Evolutionary conservation across 37 sponge, comb jelly and placozoan genomes (phyloP), one percentile per base, ranked within the genome.

Genomic region (Tethya wilhelma): DNA sequence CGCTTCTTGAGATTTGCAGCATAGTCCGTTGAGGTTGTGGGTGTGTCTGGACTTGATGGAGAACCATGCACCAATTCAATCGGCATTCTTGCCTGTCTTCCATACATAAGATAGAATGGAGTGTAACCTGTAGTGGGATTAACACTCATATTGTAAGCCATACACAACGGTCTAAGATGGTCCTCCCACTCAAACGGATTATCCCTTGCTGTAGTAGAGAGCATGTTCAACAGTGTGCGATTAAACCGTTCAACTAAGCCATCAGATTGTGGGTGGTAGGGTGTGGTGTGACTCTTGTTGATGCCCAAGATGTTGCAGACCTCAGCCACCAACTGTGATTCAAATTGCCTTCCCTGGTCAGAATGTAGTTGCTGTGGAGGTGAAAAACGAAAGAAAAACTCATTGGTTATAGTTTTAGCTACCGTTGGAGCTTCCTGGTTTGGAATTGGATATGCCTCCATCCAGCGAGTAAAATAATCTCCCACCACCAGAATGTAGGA

Each of bases 391-490:
- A 44, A 59, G 62, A 57, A 59, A 17, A 75, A 20, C 19, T 59
- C 62, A 57, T 75, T 26, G 4, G 43, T 38, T 22, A 75, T 11
- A 36, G 6, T 36, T 14, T 14, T 28, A 11, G 74, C 74, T 22
- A 57, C 62, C 6, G 76, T 58, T 9, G 41, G 5, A 14, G 76
- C 76, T 33, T 59, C 62, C 22, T 56, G 59, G 25, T 75, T 59
- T 22, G 59, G 76, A 9, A 75, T 30, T 32, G 79, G 62, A 38
- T 65, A 78, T 29, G 67, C 79, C 26, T 78, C 79, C 6, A 4
- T 43, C 79, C 79, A 78, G 7, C 57, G 30, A 30, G 69, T 79
- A 34, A 79, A 79, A 36, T 79, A 44, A 39, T 79, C 80, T 28
- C 14, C 80, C 8, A 28, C 69, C 3, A 79, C 80, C 12, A 79